These are phyloP conservation scores for Thamnophis sirtalis DNA, from an alignment of 2,113 vertebrate species.

Conservation along the genomic window DNA sequence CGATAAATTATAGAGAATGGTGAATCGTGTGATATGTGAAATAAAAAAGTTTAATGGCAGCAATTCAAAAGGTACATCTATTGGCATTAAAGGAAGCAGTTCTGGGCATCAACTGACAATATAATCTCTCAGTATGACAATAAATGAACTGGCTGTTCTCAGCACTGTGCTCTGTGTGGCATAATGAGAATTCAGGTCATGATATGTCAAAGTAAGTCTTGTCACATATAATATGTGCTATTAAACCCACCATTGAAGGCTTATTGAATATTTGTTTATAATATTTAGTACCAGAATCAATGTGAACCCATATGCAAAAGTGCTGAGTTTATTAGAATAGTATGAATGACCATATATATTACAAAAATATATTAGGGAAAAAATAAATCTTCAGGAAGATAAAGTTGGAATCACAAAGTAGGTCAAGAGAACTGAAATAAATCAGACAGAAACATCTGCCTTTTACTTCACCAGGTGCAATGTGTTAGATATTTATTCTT, in stretches of 20 bases:
- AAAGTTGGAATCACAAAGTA: constrained; percentile 47
- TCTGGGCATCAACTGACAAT: not conserved
- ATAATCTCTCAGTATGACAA: not conserved
- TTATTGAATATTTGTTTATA: constrained; percentile 2
- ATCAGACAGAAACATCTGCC: constrained; percentile 62
- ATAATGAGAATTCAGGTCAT: not conserved
- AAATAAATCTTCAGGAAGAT: constrained; percentile 53
- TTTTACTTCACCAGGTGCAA: constrained; percentile 44
- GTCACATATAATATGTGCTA: constrained; percentile 1
- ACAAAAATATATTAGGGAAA: constrained; percentile 48
- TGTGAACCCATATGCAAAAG: constrained; percentile 53
- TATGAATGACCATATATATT: constrained; percentile 54
- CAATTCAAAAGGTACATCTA: not conserved
- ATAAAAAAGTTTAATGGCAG: not conserved
- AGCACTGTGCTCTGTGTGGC: not conserved
- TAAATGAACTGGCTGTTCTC: not conserved
- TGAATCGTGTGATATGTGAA: not conserved
- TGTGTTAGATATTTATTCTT: constrained; percentile 56
- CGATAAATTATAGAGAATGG: not conserved
- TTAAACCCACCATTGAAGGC: constrained; percentile 29
- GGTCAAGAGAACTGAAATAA: constrained; percentile 55
- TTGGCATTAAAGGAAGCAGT: not conserved
- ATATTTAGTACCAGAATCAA: constrained; percentile 49
- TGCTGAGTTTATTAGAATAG: constrained; percentile 45
- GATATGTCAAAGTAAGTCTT: not conserved